These are phyloP conservation scores for Myopa testacea DNA, from an alignment of 2,888 invertebrate species.

Conservation along the genomic window DNA sequence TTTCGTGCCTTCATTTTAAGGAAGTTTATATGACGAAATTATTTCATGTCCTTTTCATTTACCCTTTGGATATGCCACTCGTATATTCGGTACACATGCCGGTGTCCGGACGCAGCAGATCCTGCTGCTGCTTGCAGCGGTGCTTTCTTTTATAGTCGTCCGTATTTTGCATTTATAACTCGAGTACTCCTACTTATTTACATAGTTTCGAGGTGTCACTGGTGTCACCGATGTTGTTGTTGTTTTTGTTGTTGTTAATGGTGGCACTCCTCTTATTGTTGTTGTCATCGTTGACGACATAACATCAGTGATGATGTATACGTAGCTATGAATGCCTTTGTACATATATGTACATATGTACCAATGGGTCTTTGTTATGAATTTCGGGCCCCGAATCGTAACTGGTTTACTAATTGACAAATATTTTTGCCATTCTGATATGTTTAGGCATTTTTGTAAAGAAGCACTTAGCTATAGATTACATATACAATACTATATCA, in stretches of 20 bases:
- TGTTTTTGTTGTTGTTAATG: background rate
- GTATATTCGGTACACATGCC: background rate
- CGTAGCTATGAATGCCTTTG: background rate
- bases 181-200: background rate
- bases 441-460: no score
- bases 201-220: background rate
- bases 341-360: no score
- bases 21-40: conserved; percentile 5
- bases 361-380: no score
- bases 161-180: background rate
- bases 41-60: conserved; percentile 7
- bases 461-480: no score
- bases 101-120: background rate
- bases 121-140: background rate
- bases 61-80: background rate
- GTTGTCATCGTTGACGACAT: background rate
- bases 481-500: no score
- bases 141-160: background rate
- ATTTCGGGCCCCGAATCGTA: no score
- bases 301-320: no score
- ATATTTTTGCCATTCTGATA: no score
- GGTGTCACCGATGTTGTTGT: background rate
- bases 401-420: no score
- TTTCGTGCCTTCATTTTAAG: background rate
- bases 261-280: no score